These are phyloP conservation scores for Oreocharis arfaki DNA, from an alignment of 2,113 vertebrate species.

Conservation along the genomic window DNA sequence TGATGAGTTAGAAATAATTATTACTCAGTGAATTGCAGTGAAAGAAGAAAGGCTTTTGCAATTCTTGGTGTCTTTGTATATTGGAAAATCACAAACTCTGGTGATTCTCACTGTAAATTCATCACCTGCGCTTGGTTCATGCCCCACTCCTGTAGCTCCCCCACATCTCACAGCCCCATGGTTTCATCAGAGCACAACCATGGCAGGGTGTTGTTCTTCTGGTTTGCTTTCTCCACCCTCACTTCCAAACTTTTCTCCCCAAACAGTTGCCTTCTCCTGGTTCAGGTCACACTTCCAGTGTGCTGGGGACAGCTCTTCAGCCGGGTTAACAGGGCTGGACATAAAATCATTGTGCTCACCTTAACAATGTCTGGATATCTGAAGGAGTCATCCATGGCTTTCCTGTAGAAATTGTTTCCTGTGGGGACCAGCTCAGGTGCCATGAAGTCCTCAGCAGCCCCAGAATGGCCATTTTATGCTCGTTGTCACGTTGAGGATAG, in stretches of 20 bases:
- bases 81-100: neutral
- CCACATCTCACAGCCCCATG: fast-evolving
- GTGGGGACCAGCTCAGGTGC: neutral
- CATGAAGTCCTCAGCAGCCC: neutral
- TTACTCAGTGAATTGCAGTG: neutral
- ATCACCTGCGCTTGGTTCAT: neutral
- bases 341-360: neutral
- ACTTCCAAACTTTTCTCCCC: neutral
- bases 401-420: neutral
- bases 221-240: neutral
- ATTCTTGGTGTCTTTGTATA: neutral
- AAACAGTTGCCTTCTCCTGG: neutral
- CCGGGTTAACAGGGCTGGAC: neutral
- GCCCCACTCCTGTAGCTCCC: neutral
- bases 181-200: neutral
- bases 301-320: neutral
- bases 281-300: neutral
- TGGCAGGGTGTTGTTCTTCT: neutral
- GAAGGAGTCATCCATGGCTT: neutral
- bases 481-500: neutral
- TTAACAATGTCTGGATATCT: neutral
- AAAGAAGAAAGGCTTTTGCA: neutral
- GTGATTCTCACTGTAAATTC: neutral
- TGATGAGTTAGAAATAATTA: neutral
- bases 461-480: neutral